phyloP scores from a whole-genome alignment of 2,888 invertebrate species.

The Pseudanteris insignis region DNA sequence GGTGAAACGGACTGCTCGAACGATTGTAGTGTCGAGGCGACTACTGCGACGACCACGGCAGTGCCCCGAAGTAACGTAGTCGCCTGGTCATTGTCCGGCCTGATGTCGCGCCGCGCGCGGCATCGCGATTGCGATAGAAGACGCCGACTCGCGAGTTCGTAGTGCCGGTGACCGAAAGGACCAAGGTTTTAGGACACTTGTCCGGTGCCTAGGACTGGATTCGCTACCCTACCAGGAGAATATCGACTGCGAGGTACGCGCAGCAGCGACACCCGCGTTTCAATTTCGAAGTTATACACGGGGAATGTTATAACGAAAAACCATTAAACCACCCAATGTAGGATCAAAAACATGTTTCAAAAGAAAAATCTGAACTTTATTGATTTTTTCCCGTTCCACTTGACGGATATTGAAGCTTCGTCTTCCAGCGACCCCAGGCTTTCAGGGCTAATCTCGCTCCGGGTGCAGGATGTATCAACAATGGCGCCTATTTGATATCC shows the following conservation, averaged over 20 bases:
- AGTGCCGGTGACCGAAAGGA: conserved; percentile 16
- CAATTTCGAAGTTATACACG: conserved; percentile 2
- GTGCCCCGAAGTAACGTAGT: no score
- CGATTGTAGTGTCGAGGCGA: no score
- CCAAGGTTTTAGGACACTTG: conserved; percentile 6
- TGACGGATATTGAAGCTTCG: no score
- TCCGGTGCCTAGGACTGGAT: neutral
- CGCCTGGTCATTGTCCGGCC: conserved; percentile 4
- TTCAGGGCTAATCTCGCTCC: no score
- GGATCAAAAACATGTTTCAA: no score
- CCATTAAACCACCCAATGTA: conserved; percentile 1
- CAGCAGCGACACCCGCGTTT: conserved; percentile 15
- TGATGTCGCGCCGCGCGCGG: conserved; percentile 9
- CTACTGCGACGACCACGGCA: no score
- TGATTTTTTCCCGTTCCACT: no score
- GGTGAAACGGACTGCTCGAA: no score
- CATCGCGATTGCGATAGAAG: conserved; percentile 7
- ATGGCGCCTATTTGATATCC: no score
- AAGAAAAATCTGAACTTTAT: no score
- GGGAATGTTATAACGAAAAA: no score
- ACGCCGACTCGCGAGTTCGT: conserved; percentile 25
- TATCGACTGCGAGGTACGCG: conserved; percentile 19
- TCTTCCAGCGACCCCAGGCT: neutral
- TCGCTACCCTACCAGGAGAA: neutral
- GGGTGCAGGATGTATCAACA: no score